phyloP scores from a whole-genome alignment of 2,797 vertebrate species.

The Gallinago solitaria region DNA sequence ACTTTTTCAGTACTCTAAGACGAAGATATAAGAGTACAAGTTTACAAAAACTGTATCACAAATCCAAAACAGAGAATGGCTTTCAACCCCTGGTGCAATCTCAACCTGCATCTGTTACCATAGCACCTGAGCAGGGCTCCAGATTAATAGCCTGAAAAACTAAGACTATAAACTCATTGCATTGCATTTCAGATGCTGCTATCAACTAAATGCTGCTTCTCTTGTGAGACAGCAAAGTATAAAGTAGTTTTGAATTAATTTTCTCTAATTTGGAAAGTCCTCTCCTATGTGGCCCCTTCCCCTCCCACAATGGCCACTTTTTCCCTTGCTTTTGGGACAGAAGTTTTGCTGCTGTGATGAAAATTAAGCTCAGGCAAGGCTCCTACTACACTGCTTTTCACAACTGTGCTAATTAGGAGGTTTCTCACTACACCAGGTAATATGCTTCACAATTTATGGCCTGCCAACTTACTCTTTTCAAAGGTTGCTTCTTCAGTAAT shows the following conservation, averaged over 20 bases:
- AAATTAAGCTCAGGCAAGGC: neutral
- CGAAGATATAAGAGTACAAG: neutral
- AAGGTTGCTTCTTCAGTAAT: neutral
- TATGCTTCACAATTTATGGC: neutral
- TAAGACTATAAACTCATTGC: neutral
- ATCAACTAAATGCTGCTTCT: neutral
- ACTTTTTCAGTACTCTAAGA: neutral
- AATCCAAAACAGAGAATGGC: neutral
- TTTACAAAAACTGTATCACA: neutral
- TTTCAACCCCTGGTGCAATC: neutral
- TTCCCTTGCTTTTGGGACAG: neutral
- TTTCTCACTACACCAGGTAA: neutral
- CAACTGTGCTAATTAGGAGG: neutral
- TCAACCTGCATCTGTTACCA: neutral
- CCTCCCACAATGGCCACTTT: neutral
- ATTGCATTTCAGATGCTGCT: neutral
- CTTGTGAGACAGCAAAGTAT: neutral
- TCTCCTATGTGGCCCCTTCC: neutral
- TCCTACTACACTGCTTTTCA: neutral
- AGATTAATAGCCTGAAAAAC: neutral
- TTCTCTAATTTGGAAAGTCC: neutral
- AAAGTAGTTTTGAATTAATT: neutral
- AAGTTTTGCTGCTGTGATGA: neutral
- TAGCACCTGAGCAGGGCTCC: neutral
- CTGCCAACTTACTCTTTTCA: slow-evolving; percentile 3